Conservation (phyloP, 2,888 invertebrate species). For the Maniola hyperantus region DNA sequence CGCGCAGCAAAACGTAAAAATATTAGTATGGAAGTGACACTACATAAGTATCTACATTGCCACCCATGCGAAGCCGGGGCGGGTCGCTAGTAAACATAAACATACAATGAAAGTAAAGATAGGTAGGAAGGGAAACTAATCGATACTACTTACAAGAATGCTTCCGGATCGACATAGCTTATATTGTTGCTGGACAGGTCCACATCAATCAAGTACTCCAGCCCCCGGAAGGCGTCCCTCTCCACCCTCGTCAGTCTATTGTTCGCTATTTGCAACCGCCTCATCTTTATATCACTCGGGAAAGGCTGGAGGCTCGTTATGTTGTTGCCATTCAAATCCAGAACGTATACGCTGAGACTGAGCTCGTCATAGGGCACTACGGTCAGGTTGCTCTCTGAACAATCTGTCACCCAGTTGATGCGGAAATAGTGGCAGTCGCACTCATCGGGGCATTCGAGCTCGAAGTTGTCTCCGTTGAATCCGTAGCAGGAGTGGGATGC, state of each 20-base stretch:
- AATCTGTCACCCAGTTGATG: constrained; percentile 90
- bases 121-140: neutral
- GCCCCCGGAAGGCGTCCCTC: constrained; percentile 84
- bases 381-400: constrained; percentile 88
- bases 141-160: constrained; percentile 82
- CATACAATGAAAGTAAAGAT: neutral
- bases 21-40: too few relatives aligned
- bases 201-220: constrained; percentile 86
- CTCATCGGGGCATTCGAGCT: constrained; percentile 87
- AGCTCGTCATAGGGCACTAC: constrained; percentile 86
- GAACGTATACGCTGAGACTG: constrained; percentile 86
- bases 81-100: too few relatives aligned
- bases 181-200: constrained; percentile 87
- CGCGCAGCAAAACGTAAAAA: too few relatives aligned
- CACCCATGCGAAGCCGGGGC: too few relatives aligned
- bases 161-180: constrained; percentile 84
- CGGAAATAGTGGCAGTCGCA: constrained; percentile 90
- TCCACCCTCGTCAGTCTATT: constrained; percentile 84
- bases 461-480: constrained; percentile 85
- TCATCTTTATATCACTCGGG: constrained; percentile 86
- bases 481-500: constrained; percentile 54
- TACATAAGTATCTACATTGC: too few relatives aligned
- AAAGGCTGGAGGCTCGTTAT: constrained; percentile 83
- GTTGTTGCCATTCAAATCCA: constrained; percentile 87
- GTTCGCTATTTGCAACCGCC: constrained; percentile 86